Conservation (phyloP, 2,797 vertebrate genomes). For the Phalloptychus januarius region DNA sequence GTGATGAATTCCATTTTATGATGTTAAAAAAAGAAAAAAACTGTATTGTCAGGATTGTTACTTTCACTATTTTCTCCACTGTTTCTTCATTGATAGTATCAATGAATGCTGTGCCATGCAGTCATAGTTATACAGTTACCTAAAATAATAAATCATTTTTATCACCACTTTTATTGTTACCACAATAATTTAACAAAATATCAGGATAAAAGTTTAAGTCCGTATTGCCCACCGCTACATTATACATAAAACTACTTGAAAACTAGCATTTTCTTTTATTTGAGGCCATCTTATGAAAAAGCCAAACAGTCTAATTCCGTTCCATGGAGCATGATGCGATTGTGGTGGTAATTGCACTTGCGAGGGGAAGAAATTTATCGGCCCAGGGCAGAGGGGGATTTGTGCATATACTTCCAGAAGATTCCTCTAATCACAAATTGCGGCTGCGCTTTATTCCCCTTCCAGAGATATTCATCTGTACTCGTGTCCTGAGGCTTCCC, state of each 20-base stretch:
- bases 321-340: conserved; percentile 58
- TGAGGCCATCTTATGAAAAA: conserved; percentile 66
- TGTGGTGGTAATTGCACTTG: conserved; percentile 73
- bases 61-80: background rate
- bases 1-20: too few species aligned
- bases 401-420: conserved; percentile 76
- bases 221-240: too few species aligned
- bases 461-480: conserved; percentile 82
- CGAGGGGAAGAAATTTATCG: conserved; percentile 64
- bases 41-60: too few species aligned
- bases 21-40: too few species aligned
- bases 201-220: too few species aligned
- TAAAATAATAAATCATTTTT: too few species aligned
- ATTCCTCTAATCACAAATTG: conserved; percentile 85
- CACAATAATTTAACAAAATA: too few species aligned
- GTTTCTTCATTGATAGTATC: too few species aligned
- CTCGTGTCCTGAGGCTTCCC: conserved; percentile 75
- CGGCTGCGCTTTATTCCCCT: conserved; percentile 77
- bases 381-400: conserved; percentile 64
- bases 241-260: background rate
- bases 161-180: too few species aligned
- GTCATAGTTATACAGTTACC: too few species aligned
- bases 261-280: conserved; percentile 41
- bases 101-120: too few species aligned
- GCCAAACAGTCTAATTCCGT: conserved; percentile 65